Percentiles rank a stretch among this genome's conserved stretches.
These are phyloP conservation scores for Cheirogaleus medius DNA, from an alignment of 2,113 vertebrate genomes.

Conservation along the genomic window DNA sequence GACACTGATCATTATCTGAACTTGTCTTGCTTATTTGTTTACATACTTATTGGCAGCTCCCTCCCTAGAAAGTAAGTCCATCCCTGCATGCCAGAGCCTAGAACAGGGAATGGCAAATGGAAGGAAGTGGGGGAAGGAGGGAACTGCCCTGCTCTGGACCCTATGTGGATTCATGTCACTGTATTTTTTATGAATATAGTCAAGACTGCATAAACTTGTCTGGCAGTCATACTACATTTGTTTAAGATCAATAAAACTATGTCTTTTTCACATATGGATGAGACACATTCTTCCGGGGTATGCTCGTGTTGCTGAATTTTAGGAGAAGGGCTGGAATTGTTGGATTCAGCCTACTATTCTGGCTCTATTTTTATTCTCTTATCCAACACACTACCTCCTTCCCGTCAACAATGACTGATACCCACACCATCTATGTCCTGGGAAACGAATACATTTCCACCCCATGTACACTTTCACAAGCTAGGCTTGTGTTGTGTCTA, in stretches of 20 bases:
- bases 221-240: too few relatives aligned
- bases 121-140: background rate
- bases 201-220: background rate
- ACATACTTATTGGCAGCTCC: background rate
- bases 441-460: background rate
- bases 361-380: background rate
- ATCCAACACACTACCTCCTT: background rate
- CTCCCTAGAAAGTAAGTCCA: background rate
- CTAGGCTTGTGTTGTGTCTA: background rate
- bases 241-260: background rate
- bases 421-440: background rate
- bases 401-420: background rate
- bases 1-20: background rate
- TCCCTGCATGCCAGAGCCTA: background rate
- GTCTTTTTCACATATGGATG: background rate
- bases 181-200: background rate
- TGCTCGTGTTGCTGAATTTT: background rate
- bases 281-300: background rate
- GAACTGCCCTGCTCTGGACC: background rate
- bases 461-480: background rate
- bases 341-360: background rate
- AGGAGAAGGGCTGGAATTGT: background rate
- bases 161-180: rapidly evolving
- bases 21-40: background rate
- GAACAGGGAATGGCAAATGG: background rate